phyloP scores from a whole-genome alignment of 2,888 invertebrate genomes.

The Calameuta pallipes region DNA sequence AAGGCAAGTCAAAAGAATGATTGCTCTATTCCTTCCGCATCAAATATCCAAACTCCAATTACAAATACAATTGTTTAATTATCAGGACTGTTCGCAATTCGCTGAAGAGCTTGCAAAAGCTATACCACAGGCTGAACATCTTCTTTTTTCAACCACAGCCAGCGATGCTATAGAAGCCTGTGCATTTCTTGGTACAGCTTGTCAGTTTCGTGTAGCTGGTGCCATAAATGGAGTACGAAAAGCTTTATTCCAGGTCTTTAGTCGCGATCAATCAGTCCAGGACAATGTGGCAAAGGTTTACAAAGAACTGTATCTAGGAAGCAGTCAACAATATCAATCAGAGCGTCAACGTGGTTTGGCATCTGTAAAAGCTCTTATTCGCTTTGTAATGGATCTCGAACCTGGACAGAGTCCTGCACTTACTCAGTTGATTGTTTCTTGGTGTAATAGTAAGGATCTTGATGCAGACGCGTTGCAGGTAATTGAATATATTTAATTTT shows the following conservation, averaged over 20 bases:
- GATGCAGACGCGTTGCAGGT: conserved; percentile 52
- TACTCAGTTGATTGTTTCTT: conserved; percentile 46
- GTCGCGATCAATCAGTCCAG: conserved; percentile 56
- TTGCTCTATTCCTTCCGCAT: conserved; percentile 62
- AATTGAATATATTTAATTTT: conserved; percentile 11
- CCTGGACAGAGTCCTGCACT: conserved; percentile 56
- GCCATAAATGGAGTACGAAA: conserved; percentile 72
- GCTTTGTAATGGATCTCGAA: conserved; percentile 49
- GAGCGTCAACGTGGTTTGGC: conserved; percentile 46
- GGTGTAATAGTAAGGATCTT: conserved; percentile 50
- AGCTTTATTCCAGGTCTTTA: conserved; percentile 56
- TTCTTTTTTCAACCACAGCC: conserved; percentile 79
- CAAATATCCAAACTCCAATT: background rate
- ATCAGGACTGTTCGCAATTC: conserved; percentile 69
- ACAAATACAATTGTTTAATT: background rate
- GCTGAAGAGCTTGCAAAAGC: conserved; percentile 68
- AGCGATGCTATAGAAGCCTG: conserved; percentile 91
- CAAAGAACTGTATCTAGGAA: conserved; percentile 52
- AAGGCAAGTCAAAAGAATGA: conserved; percentile 71
- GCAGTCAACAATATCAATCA: conserved; percentile 35
- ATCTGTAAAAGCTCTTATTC: conserved; percentile 48
- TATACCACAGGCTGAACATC: conserved; percentile 76
- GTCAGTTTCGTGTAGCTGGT: conserved; percentile 81
- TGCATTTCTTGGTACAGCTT: conserved; percentile 86
- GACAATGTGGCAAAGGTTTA: conserved; percentile 56